Base-by-base conservation (phyloP, 2,888 invertebrate species). In the Epinotia brunnichana region DNA sequence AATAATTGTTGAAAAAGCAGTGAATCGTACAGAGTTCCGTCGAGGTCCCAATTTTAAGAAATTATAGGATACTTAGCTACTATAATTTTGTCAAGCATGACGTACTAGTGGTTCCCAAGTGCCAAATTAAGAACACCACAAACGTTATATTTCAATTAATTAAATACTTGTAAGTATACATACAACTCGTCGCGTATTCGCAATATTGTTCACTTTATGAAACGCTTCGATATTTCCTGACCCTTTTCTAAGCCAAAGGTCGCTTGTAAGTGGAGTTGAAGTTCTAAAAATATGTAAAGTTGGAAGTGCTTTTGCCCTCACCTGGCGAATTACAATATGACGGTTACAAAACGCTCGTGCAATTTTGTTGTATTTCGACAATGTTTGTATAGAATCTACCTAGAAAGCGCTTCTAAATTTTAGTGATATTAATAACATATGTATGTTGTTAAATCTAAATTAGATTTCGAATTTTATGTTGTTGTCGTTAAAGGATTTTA, bases 231-330 rank as follows among this genome's bases (percentile, higher is more conserved):
- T 19, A 35, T 66, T 57, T 56, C 66, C 61, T 53, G 66, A 56
- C 72, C 67, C 61, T 66, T 71, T 60, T 66, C 62, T 57, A 56
- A 19, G 35, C 21, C 24, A 73, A 68, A 61, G 66, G 67, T 72
- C 56, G 67, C 61, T 60, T 62, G 67, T 57, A 68, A 63, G 62
- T n/a, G 53, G 59, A 35, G 51, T 62, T 51, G 48, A 72, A 54
- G 39, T 51, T 62, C 67, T 56, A 54, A 68, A 68, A 73, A 68
- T 72, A 72, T 72, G 67, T 62, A 68, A 68, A 73, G 57, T 68
- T 63, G 15, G 24, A 54, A 44, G 61, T 63, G 39, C 68, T 48
- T n/a, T 48, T 35, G 56, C n/a, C 35, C 61, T 35, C 67, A 66
- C 71, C 71, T 67, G 67, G 61, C 48, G 24, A 39, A 68, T 41